phyloP scores from a whole-genome alignment of 2,113 vertebrate species.

The Corapipo altera region DNA sequence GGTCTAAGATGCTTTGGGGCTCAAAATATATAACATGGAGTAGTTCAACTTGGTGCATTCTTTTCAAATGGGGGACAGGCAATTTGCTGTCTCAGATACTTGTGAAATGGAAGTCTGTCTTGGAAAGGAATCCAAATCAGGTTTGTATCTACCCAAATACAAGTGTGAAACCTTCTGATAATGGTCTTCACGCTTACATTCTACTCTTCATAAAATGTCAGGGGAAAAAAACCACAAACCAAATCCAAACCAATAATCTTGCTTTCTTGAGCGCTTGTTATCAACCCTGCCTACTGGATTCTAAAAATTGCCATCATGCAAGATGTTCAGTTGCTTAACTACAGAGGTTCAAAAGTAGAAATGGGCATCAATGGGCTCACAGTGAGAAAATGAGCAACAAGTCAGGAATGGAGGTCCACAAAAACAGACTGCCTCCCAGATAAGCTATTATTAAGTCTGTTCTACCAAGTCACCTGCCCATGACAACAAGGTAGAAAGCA shows the following conservation, averaged over 20 bases:
- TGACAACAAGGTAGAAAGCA: not conserved
- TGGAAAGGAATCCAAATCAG: not conserved
- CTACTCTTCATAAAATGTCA: not conserved
- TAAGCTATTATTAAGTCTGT: not conserved
- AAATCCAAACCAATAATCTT: not conserved
- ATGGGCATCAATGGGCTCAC: not conserved
- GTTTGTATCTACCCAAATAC: not conserved
- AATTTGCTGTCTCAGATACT: not conserved
- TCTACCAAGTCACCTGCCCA: not conserved
- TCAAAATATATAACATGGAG: not conserved
- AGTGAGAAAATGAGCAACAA: not conserved
- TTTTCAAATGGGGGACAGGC: not conserved
- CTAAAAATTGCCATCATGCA: not conserved
- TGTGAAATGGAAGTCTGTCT: not conserved
- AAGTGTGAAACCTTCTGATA: not conserved
- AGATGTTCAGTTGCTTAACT: not conserved
- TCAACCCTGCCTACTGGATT: not conserved
- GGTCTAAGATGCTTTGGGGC: not conserved
- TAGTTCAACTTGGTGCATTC: not conserved
- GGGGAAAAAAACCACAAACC: not conserved
- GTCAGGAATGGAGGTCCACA: not conserved
- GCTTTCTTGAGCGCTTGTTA: not conserved
- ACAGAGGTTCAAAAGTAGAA: not conserved
- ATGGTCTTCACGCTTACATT: not conserved
- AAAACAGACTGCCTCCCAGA: not conserved